Evolutionary conservation across 53 echinoderm and acorn worm genomes (phyloP).

Genomic region (Echinarachnius parma): DNA sequence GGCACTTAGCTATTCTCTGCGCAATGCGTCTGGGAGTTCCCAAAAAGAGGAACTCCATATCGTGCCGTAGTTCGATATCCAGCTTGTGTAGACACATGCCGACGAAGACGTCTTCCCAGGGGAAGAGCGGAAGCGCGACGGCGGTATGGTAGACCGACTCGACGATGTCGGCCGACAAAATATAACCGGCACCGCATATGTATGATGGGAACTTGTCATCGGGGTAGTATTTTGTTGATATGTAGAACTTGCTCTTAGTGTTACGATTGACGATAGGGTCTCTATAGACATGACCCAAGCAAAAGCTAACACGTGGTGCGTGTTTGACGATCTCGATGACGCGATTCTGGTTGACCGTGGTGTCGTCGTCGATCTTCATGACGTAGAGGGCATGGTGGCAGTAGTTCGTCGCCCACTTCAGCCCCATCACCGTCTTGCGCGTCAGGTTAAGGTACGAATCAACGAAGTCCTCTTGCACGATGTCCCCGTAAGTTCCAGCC

Average conservation of each 20-base stretch:
- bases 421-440: constrained; percentile 32
- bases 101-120: constrained; percentile 37
- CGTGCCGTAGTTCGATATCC: not conserved
- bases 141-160: constrained; percentile 16
- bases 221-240: constrained; percentile 23
- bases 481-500: not conserved
- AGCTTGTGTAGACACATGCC: constrained; percentile 20
- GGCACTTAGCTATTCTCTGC: too few species aligned
- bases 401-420: constrained; percentile 29
- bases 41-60: not conserved
- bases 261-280: constrained; percentile 11
- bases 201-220: constrained; percentile 4
- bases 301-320: not conserved
- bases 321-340: constrained; percentile 1
- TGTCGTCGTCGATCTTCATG: constrained; percentile 43
- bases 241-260: constrained; percentile 17
- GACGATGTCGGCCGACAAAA: constrained; percentile 21
- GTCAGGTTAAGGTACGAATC: constrained; percentile 37
- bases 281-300: not conserved
- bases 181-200: constrained; percentile 3
- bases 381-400: constrained; percentile 23
- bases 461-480: constrained; percentile 29
- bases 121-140: constrained; percentile 16
- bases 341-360: constrained; percentile 13
- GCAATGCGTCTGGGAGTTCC: not conserved